Base-by-base conservation (phyloP, 2,888 invertebrate species). In the Rosalia funebris region DNA sequence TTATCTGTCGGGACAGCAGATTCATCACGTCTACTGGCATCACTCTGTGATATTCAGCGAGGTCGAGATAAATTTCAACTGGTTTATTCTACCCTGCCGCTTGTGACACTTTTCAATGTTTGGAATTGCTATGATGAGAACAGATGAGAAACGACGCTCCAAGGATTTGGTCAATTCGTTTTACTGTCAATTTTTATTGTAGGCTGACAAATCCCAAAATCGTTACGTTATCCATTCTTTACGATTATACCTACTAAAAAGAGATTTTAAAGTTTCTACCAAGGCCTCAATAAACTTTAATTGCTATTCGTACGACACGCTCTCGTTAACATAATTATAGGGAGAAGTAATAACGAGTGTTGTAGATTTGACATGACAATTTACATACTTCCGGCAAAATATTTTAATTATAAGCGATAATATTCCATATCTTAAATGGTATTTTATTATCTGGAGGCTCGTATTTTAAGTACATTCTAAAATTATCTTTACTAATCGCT, bases 31-130 rank as follows among this genome's bases (percentile, higher is more conserved):
- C 48, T 52, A 47, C 47, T 42, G 25, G 41, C 41, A 52, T 36
- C 50, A 39, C 39, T 41, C 15, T 41, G 37, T 37, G 39, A 57
- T 59, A 60, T 53, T 60, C 41, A 34, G 41, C 39, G 55, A 34
- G 37, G 45, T 57, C 57, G 60, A 60, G 60, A 62, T 31, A 60
- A 65, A 61, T 63, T 63, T 47, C 17, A 59, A 61, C 57, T 61
- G 36, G 36, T 31, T 39, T 39, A 41, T 46, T 50, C 36, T 53
- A 15, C 12, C 2, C 42, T 42, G 63, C 52, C 52, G 47, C 61
- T 52, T 32, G 60, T n/a, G 68, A 65, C 65, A 65, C 53, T 59
- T 48, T 52, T 66, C 53, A 57, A 62, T 59, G 59, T 62, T 63
- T 39, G 16, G 54, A 63, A 69, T 65, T 65, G 62, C 65, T 64